Evolutionary conservation across 2,797 vertebrate genomes (phyloP).

Genomic region (Acrocephalus scirpaceus): DNA sequence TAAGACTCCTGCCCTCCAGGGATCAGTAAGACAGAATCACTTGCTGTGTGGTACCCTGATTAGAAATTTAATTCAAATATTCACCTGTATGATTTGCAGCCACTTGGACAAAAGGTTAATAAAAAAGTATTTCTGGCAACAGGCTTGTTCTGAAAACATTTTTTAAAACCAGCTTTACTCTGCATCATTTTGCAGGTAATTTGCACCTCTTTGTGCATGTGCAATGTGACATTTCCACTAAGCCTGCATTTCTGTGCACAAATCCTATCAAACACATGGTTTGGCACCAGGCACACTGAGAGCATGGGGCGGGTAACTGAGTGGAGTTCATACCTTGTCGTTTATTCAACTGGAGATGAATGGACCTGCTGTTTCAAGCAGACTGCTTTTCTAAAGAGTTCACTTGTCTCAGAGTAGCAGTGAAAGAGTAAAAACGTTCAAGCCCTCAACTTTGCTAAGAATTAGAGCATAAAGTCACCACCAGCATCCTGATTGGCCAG

Average conservation of each 20-base stretch:
- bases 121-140: not conserved
- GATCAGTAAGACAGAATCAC: not conserved
- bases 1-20: not conserved
- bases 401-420: not conserved
- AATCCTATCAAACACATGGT: not conserved
- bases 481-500: not conserved
- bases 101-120: not conserved
- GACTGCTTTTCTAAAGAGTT: not conserved
- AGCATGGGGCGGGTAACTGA: not conserved
- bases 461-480: not conserved
- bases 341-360: slow-evolving; percentile 3
- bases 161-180: not conserved
- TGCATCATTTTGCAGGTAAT: not conserved
- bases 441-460: not conserved
- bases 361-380: not conserved
- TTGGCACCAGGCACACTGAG: not conserved
- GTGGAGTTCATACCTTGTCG: not conserved
- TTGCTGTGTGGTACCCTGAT: not conserved
- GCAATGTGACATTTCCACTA: not conserved
- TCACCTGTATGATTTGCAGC: not conserved
- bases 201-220: not conserved
- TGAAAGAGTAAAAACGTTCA: not conserved
- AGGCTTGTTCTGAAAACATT: not conserved
- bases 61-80: not conserved
- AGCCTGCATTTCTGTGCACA: not conserved